phyloP scores from a whole-genome alignment of 2,113 vertebrate genomes.

The Mola mola region DNA sequence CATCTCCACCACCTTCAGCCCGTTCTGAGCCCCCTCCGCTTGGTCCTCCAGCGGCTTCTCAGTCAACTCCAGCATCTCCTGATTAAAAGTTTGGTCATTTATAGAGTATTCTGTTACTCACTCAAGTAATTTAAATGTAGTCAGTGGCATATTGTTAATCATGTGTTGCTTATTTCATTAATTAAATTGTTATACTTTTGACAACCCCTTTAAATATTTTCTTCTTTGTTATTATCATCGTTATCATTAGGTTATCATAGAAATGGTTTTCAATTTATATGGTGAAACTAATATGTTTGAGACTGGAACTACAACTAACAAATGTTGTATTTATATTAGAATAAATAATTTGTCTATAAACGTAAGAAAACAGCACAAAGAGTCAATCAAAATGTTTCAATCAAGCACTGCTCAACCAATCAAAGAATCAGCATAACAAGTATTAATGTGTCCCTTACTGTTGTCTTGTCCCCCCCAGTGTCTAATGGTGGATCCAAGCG shows the following conservation, averaged over 20 bases:
- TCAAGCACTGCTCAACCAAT: neutral
- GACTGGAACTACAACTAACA: neutral
- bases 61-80: constrained; percentile 90
- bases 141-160: too few relatives aligned
- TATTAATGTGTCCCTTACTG: constrained; percentile 47
- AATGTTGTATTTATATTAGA: neutral
- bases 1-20: constrained; percentile 84
- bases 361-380: too few relatives aligned
- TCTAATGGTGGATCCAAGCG: constrained; percentile 87
- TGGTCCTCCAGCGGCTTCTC: constrained; percentile 88
- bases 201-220: too few relatives aligned
- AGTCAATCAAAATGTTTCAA: neutral
- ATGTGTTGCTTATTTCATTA: too few relatives aligned
- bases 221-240: neutral
- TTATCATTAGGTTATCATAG: neutral
- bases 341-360: neutral
- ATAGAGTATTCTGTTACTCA: too few relatives aligned
- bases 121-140: too few relatives aligned
- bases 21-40: constrained; percentile 82
- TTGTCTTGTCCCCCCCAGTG: constrained; percentile 80
- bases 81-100: too few relatives aligned
- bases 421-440: neutral
- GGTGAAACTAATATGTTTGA: too few relatives aligned
- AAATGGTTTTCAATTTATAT: neutral
- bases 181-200: too few relatives aligned